These are phyloP conservation scores for Thalassoma bifasciatum DNA, from an alignment of 2,113 vertebrate species.

Conservation along the genomic window DNA sequence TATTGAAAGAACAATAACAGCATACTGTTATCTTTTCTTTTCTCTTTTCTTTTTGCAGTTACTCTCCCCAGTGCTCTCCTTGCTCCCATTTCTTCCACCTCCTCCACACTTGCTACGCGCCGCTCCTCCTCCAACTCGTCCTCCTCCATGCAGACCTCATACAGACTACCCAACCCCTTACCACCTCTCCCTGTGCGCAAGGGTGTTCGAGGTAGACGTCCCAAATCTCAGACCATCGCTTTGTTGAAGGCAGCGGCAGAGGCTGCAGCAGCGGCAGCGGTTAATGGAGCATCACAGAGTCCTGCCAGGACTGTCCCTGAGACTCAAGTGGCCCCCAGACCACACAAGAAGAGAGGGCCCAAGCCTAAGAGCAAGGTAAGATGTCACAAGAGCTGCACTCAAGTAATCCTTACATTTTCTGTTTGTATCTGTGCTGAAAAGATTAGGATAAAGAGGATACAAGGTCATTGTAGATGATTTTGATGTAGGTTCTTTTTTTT, in stretches of 20 bases:
- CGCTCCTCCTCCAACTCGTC: conserved; percentile 85
- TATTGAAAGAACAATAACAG: not conserved
- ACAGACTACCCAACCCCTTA: conserved; percentile 86
- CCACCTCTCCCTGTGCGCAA: conserved; percentile 87
- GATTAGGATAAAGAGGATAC: conserved; percentile 39
- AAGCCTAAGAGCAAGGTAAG: conserved; percentile 93
- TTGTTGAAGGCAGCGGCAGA: conserved; percentile 84
- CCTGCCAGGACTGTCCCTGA: conserved; percentile 78
- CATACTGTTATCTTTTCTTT: not conserved
- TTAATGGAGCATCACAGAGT: conserved; percentile 83
- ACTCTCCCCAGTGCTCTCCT: conserved; percentile 85
- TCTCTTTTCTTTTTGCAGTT: conserved; percentile 76
- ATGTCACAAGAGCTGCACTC: conserved; percentile 39
- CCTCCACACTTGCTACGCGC: conserved; percentile 83
- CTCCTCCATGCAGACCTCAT: conserved; percentile 91
- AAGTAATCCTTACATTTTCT: not conserved
- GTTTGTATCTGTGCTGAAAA: conserved; percentile 14
- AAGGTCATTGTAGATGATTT: conserved; percentile 6
- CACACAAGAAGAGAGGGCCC: conserved; percentile 89
- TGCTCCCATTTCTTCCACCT: conserved; percentile 84
- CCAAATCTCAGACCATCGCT: conserved; percentile 86
- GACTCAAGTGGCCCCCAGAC: conserved; percentile 82
- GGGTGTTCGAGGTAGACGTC: conserved; percentile 86
- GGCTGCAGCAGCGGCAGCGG: conserved; percentile 76
- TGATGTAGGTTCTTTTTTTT: too few relatives aligned